phyloP scores from a whole-genome alignment of 2,113 vertebrate species.

The Typhlomys cinereus region DNA sequence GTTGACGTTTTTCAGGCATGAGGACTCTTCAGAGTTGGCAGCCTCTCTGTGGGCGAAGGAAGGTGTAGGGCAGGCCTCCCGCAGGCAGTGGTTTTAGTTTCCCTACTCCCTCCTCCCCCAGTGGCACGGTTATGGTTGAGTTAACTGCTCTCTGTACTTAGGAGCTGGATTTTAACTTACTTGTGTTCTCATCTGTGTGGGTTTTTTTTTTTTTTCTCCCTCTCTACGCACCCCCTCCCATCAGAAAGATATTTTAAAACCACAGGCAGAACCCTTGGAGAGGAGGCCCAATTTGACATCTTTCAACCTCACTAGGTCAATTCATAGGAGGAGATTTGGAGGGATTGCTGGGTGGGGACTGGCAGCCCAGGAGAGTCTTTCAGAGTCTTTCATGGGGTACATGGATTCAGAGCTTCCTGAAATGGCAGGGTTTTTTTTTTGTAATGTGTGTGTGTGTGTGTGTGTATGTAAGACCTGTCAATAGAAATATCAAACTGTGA shows the following conservation, averaged over 20 bases:
- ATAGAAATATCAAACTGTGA: slow-evolving; percentile 90
- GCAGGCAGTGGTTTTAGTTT: background rate
- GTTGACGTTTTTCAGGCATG: slow-evolving; percentile 29
- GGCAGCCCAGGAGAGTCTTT: slow-evolving; percentile 84
- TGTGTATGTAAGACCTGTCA: slow-evolving; percentile 87
- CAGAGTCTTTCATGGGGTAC: slow-evolving; percentile 84
- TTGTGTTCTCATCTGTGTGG: slow-evolving; percentile 68
- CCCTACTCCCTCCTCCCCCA: background rate
- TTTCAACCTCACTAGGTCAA: slow-evolving; percentile 84
- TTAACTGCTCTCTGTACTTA: slow-evolving; percentile 59
- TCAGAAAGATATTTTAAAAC: slow-evolving; percentile 78
- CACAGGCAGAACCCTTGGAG: slow-evolving; percentile 83
- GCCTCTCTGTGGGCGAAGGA: background rate
- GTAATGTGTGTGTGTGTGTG: too few relatives aligned
- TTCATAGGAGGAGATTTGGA: slow-evolving; percentile 84
- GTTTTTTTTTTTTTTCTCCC: slow-evolving; percentile 65
- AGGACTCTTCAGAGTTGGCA: background rate
- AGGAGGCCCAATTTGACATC: slow-evolving; percentile 85
- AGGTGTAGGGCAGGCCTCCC: background rate
- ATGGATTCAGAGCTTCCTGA: slow-evolving; percentile 85
- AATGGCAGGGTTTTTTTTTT: too few relatives aligned
- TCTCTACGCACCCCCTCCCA: background rate
- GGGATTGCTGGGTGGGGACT: slow-evolving; percentile 83
- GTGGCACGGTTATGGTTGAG: background rate
- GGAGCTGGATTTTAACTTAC: slow-evolving; percentile 58